Evolutionary conservation across 2,888 invertebrate species (phyloP).

Genomic region (Phaedon cochleariae): DNA sequence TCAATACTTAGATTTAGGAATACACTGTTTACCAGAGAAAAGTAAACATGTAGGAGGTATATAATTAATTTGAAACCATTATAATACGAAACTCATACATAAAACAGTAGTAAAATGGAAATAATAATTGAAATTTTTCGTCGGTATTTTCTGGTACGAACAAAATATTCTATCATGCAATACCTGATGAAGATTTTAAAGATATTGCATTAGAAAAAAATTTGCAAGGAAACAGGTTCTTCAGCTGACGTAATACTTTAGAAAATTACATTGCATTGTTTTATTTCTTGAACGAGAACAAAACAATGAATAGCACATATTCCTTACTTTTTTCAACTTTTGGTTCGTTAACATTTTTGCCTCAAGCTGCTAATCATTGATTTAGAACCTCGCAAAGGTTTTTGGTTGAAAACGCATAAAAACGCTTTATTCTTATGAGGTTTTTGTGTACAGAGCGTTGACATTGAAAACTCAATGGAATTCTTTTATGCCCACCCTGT

Average conservation of each 20-base stretch:
- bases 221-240: neutral
- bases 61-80: neutral
- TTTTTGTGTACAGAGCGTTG: no score
- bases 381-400: no score
- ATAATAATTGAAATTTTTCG: neutral
- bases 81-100: no score
- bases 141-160: neutral
- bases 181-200: conserved; percentile 15
- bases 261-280: neutral
- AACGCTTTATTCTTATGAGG: no score
- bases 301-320: neutral
- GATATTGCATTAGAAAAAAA: conserved; percentile 15
- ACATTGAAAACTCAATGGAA: no score
- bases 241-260: neutral
- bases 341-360: no score
- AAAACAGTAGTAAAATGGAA: neutral
- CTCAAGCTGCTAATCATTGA: no score
- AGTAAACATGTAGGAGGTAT: no score
- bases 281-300: neutral
- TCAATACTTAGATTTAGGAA: no score
- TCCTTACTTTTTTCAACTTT: neutral
- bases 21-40: no score
- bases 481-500: no score
- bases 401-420: no score
- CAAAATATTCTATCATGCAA: conserved; percentile 8